A percentile compares a stretch with the other conserved stretches of the same genome.
Evolutionary conservation across 2,888 invertebrate genomes (phyloP).

Genomic region (Merodon equestris): DNA sequence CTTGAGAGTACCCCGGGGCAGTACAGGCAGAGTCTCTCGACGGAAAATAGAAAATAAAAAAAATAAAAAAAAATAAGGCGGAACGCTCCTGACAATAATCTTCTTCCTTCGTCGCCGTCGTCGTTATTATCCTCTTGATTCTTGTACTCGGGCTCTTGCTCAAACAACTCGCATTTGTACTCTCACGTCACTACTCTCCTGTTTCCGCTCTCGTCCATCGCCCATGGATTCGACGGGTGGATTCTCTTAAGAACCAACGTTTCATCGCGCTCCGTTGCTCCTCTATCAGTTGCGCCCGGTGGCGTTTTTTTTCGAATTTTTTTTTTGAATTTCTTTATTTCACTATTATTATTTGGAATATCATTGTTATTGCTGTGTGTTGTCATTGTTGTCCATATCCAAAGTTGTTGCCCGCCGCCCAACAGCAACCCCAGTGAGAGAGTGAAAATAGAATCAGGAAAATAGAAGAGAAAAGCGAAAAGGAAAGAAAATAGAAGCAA

Average conservation of each 20-base stretch:
- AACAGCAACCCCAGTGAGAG: not conserved
- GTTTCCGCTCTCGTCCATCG: not conserved
- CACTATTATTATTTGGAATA: slow-evolving; percentile 13
- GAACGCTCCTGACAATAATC: slow-evolving; percentile 39
- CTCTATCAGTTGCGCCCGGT: no score
- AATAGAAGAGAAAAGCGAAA: no score
- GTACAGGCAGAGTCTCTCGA: slow-evolving; percentile 27
- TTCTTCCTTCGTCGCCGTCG: not conserved
- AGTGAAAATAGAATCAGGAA: slow-evolving; percentile 3
- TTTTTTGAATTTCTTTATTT: slow-evolving; percentile 12
- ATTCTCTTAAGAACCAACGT: no score
- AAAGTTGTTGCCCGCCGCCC: slow-evolving; percentile 17
- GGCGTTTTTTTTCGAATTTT: not conserved
- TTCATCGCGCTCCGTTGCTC: no score
- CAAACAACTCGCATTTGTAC: not conserved
- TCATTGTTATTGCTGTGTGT: slow-evolving; percentile 13
- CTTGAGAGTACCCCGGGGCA: slow-evolving; percentile 55
- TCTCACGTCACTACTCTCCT: no score
- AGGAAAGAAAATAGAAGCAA: not conserved
- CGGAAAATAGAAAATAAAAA: slow-evolving; percentile 17
- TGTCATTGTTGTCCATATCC: slow-evolving; percentile 16
- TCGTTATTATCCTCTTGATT: no score
- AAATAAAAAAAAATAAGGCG: slow-evolving; percentile 42
- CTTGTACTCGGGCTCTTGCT: not conserved
- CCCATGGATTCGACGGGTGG: no score